These are phyloP conservation scores for Drosophila acutilabella DNA, from an alignment of 2,888 invertebrate genomes.

Conservation along the genomic window DNA sequence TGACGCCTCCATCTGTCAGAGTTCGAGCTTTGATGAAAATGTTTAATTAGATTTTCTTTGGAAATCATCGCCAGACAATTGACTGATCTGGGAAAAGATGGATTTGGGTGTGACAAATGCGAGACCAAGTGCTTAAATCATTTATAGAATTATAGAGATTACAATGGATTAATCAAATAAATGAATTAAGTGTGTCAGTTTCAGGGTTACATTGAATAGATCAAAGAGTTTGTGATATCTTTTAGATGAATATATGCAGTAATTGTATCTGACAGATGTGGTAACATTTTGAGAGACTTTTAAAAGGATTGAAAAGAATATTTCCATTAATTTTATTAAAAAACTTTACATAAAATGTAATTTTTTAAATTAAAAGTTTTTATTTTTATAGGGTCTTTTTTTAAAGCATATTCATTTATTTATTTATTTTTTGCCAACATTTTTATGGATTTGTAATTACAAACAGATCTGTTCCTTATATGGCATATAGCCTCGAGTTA, in stretches of 20 bases:
- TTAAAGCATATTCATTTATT: background rate
- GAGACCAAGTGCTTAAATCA: background rate
- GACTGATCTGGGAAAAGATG: slow-evolving; percentile 15
- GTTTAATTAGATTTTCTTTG: slow-evolving; percentile 47
- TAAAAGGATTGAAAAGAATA: too few species aligned
- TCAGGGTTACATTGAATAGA: background rate
- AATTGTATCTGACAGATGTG: too few species aligned
- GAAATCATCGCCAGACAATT: slow-evolving; percentile 30
- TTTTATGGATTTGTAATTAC: background rate
- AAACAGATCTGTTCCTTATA: background rate
- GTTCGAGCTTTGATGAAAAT: slow-evolving; percentile 31
- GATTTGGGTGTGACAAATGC: slow-evolving; percentile 12
- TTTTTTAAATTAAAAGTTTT: too few species aligned
- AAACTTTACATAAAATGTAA: too few species aligned
- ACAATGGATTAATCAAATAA: background rate
- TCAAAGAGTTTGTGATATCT: too few species aligned
- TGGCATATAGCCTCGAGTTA: slow-evolving; percentile 1
- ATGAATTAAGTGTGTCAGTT: background rate
- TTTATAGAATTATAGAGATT: slow-evolving; percentile 8
- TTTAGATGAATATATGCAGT: too few species aligned
- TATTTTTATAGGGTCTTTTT: background rate
- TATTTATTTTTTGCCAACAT: background rate
- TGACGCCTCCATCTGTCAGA: slow-evolving; percentile 52
- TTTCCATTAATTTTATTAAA: too few species aligned
- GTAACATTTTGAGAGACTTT: too few species aligned